Conservation (phyloP, 2,888 invertebrate species). For the Ametastegia equiseti region DNA sequence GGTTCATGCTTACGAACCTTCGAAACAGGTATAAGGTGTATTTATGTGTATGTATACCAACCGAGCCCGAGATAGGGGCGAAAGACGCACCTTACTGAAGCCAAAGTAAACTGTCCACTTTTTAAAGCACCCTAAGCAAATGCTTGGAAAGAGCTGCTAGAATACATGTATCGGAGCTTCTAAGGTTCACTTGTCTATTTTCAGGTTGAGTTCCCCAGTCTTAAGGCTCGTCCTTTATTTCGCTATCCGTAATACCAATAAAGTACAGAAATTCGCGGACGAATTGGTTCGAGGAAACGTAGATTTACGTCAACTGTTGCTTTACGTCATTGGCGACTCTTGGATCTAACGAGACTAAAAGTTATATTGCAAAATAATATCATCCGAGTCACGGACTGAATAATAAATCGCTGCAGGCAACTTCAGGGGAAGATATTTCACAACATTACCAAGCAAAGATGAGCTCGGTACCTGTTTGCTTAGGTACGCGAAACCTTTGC, state of each 20-base stretch:
- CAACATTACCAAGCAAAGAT: constrained; percentile 20
- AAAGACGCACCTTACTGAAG: constrained; percentile 4
- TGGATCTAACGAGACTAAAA: constrained; percentile 1
- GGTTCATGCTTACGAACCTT: not conserved
- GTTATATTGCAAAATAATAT: constrained; percentile 8
- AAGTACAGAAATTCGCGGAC: not conserved
- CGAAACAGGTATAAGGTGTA: constrained; percentile 36
- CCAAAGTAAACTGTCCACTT: constrained; percentile 19
- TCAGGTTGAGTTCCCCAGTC: not conserved
- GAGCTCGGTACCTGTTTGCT: not conserved
- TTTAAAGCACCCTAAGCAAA: not conserved
- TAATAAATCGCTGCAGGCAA: not conserved
- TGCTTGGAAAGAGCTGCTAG: not conserved
- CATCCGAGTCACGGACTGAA: not conserved
- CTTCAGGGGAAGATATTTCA: not conserved
- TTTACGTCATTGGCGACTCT: constrained; percentile 11
- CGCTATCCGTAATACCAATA: not conserved
- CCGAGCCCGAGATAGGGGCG: constrained; percentile 3
- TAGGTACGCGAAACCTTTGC: constrained; percentile 20
- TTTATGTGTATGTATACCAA: not conserved
- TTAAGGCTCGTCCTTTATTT: not conserved
- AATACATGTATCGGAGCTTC: not conserved
- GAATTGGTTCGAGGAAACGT: no score
- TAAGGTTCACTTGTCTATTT: not conserved
- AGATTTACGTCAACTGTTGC: no score